These are phyloP conservation scores for Bubo scandiacus DNA, from an alignment of 2,113 vertebrate genomes.

Conservation along the genomic window DNA sequence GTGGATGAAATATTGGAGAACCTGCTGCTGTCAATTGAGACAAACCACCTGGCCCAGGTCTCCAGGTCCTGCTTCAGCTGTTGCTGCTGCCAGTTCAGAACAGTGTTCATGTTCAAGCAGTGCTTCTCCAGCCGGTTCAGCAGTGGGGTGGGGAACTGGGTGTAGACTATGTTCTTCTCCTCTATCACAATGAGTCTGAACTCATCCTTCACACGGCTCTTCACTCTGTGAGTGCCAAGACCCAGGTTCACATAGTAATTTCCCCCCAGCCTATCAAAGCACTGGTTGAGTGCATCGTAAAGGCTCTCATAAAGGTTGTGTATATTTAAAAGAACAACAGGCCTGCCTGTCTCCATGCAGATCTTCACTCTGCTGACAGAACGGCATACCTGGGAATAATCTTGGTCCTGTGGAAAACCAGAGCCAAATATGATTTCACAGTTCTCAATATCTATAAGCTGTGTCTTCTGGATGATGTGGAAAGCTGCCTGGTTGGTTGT, in stretches of 20 bases:
- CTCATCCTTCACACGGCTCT: conserved; percentile 75
- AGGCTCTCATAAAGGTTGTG: conserved; percentile 83
- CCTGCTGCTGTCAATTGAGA: neutral
- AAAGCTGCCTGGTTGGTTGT: conserved; percentile 81
- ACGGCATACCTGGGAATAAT: conserved; percentile 78
- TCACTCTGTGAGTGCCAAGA: conserved; percentile 80
- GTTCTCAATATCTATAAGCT: conserved; percentile 62
- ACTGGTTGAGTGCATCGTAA: conserved; percentile 82
- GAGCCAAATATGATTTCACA: conserved; percentile 81
- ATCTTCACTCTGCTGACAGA: conserved; percentile 80
- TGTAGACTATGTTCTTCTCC: conserved; percentile 79
- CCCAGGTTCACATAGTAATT: conserved; percentile 81
- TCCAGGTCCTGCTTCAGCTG: conserved; percentile 64
- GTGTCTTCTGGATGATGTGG: conserved; percentile 72
- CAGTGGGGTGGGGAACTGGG: conserved; percentile 77
- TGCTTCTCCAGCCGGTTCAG: conserved; percentile 83
- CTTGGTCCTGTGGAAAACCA: conserved; percentile 81
- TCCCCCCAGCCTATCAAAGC: conserved; percentile 75
- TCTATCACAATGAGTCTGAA: conserved; percentile 80
- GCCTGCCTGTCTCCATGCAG: conserved; percentile 82
- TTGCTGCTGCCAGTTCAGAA: conserved; percentile 71
- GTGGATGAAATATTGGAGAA: conserved; percentile 54
- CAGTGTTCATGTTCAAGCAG: conserved; percentile 74
- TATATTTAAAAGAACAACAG: conserved; percentile 79
- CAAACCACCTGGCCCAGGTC: conserved; percentile 48